A percentile compares a stretch with the other conserved stretches of the same genome.
Evolutionary conservation across 2,888 invertebrate genomes (phyloP).

Genomic region (Athripsodes cinereus): DNA sequence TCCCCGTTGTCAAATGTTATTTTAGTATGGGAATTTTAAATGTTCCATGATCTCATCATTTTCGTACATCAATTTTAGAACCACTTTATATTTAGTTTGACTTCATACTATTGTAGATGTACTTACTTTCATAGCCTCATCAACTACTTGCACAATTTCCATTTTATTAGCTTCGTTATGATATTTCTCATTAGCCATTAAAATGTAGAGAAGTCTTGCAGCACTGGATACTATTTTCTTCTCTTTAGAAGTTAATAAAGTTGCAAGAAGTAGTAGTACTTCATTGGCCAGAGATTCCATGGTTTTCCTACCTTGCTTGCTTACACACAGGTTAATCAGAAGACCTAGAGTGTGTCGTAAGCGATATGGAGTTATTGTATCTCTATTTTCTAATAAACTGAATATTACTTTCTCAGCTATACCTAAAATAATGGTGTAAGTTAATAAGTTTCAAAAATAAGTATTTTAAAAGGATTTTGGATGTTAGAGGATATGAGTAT

Average conservation of each 20-base stretch:
- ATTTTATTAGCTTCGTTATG: slow-evolving; percentile 46
- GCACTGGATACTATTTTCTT: slow-evolving; percentile 33
- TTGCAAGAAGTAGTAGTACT: slow-evolving; percentile 31
- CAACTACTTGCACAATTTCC: slow-evolving; percentile 32
- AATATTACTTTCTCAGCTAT: slow-evolving; percentile 55
- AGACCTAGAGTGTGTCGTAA: slow-evolving; percentile 61
- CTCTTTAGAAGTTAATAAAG: slow-evolving; percentile 31
- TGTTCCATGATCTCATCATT: too few species aligned
- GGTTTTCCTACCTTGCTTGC: slow-evolving; percentile 41
- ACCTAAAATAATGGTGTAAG: too few species aligned
- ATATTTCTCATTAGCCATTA: slow-evolving; percentile 44
- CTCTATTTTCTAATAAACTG: slow-evolving; percentile 43
- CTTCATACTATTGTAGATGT: too few species aligned
- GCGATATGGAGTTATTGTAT: slow-evolving; percentile 46
- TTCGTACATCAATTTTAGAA: too few species aligned
- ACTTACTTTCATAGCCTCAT: slow-evolving; percentile 20
- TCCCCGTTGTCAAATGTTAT: too few species aligned
- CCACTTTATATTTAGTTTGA: too few species aligned
- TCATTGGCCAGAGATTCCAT: slow-evolving; percentile 28
- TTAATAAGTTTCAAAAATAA: too few species aligned
- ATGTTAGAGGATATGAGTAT: too few species aligned
- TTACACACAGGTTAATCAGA: slow-evolving; percentile 61
- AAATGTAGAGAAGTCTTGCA: slow-evolving; percentile 37
- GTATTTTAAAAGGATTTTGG: too few species aligned
- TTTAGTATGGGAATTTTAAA: too few species aligned